A percentile compares a stretch with the other conserved stretches of the same genome.
Conservation (phyloP, 2,888 invertebrate genomes). For the Dugesia japonica region DNA sequence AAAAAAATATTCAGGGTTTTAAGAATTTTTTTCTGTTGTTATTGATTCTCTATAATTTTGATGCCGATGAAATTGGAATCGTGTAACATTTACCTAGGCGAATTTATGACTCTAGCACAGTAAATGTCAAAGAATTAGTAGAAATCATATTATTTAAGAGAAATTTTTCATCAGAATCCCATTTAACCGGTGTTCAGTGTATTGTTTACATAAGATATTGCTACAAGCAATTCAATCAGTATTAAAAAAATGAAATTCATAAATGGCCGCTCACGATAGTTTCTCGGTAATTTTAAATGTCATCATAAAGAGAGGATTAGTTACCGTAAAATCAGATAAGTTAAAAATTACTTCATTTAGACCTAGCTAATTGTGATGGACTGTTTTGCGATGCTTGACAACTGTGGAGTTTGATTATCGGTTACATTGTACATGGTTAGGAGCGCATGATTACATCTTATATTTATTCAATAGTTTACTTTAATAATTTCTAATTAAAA, state of each 20-base stretch:
- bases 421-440: background rate
- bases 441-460: background rate
- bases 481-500: no score
- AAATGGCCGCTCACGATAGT: background rate
- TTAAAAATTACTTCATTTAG: background rate
- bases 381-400: background rate
- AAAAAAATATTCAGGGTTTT: no score
- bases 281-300: conserved; percentile 7
- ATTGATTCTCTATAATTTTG: background rate
- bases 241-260: background rate
- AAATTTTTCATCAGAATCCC: background rate
- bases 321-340: background rate
- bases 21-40: background rate
- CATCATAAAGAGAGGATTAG: conserved; percentile 1
- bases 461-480: no score
- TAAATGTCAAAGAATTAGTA: conserved; percentile 15
- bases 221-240: conserved; percentile 11
- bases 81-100: conserved; percentile 8
- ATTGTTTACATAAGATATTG: conserved; percentile 7
- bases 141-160: background rate
- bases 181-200: background rate
- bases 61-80: background rate
- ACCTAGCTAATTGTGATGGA: conserved; percentile 13
- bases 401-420: background rate
- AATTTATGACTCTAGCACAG: background rate